Evolutionary conservation across 2,113 vertebrate genomes (phyloP).

Genomic region (Edolisoma coerulescens): DNA sequence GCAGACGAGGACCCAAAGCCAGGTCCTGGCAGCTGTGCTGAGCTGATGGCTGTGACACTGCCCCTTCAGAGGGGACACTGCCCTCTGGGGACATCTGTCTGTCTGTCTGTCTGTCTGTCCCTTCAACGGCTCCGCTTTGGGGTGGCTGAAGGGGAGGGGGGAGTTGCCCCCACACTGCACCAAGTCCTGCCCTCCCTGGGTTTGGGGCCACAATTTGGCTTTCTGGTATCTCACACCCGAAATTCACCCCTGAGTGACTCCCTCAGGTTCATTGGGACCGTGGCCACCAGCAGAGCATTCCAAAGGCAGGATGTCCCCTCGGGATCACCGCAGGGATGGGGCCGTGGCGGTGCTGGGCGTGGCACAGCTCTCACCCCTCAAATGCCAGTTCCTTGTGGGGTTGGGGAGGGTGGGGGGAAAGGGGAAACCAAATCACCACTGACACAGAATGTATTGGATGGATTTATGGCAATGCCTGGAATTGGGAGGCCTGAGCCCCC

Average conservation of each 20-base stretch:
- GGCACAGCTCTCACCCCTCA: not conserved
- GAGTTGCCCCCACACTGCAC: not conserved
- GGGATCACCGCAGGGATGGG: not conserved
- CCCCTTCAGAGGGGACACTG: not conserved
- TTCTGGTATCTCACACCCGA: not conserved
- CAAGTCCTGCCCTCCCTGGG: fast-evolving
- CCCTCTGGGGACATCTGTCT: not conserved
- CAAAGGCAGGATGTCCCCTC: not conserved
- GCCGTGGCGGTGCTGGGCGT: fast-evolving
- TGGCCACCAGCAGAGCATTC: not conserved
- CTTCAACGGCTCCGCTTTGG: not conserved
- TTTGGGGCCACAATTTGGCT: not conserved
- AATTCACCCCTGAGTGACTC: not conserved
- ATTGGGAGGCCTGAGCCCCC: not conserved
- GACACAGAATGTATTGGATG: not conserved
- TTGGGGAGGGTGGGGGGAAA: not conserved
- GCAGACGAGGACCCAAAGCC: not conserved
- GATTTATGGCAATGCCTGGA: not conserved
- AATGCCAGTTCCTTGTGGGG: not conserved
- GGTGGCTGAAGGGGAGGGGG: not conserved
- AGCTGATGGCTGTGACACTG: not conserved
- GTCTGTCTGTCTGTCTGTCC: not conserved
- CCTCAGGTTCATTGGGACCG: fast-evolving
- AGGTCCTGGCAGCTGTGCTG: not conserved
- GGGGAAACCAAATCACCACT: not conserved